phyloP scores from a whole-genome alignment of 35 echinoderm and acorn worm species.

The Apostichopus californicus region DNA sequence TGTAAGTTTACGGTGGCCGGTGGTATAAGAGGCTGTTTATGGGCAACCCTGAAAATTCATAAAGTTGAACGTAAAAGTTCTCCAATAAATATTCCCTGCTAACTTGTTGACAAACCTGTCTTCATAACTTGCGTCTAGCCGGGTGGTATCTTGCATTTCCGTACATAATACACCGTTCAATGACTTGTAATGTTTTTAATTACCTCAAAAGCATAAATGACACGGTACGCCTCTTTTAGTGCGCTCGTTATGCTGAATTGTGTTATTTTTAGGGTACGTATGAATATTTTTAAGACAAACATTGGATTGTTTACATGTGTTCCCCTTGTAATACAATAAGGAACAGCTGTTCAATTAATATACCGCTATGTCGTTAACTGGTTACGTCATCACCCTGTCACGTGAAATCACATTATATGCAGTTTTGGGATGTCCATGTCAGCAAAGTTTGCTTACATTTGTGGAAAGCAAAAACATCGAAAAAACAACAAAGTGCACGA shows the following conservation, averaged over 20 bases:
- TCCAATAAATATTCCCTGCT: constrained; percentile 38
- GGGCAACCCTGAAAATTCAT: constrained; percentile 49
- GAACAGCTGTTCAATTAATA: constrained; percentile 47
- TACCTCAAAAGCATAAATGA: no score
- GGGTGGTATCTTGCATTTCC: constrained; percentile 18
- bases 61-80: constrained; percentile 28
- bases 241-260: not conserved
- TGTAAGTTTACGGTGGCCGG: not conserved
- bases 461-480: not conserved
- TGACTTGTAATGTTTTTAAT: no score
- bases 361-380: not conserved
- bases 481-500: not conserved
- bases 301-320: constrained; percentile 6
- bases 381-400: constrained; percentile 48
- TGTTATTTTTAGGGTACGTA: constrained; percentile 8
- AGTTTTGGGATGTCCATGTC: not conserved
- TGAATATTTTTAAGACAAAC: constrained; percentile 41
- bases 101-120: constrained; percentile 57
- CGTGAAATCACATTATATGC: constrained; percentile 15
- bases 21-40: constrained; percentile 20
- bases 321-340: not conserved
- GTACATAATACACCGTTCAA: not conserved
- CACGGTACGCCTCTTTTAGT: not conserved
- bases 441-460: not conserved
- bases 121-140: constrained; percentile 14